Evolutionary conservation across 2,797 vertebrate species (phyloP).

Genomic region (Semotilus atromaculatus): DNA sequence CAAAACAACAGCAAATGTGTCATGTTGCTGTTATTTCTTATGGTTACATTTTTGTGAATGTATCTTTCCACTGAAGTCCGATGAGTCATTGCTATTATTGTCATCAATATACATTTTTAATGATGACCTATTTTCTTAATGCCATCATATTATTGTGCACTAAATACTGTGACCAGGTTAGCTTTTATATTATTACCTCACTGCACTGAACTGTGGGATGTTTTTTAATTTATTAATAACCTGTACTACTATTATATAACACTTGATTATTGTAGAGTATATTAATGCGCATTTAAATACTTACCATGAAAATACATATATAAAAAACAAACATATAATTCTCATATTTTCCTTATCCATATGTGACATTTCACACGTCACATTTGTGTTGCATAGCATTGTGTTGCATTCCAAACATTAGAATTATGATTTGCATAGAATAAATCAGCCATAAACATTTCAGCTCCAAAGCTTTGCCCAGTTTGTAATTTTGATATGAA

Average conservation of each 20-base stretch:
- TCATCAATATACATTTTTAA: slow-evolving; percentile 24
- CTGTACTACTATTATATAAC: not conserved
- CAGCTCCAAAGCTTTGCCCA: not conserved
- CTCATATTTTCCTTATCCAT: not conserved
- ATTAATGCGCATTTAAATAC: not conserved
- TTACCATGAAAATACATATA: not conserved
- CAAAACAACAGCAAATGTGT: not conserved
- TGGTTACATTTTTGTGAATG: not conserved
- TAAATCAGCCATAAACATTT: not conserved
- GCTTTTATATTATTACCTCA: not conserved
- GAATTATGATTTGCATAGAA: not conserved
- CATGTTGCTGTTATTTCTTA: not conserved
- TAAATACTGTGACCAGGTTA: not conserved
- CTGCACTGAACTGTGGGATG: not conserved
- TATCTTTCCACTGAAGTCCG: too few relatives aligned
- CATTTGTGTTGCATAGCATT: not conserved
- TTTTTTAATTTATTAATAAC: not conserved
- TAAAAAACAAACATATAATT: not conserved
- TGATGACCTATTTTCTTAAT: slow-evolving; percentile 12
- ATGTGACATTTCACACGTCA: not conserved
- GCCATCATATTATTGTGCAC: not conserved
- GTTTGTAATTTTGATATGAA: not conserved
- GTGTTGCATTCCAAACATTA: slow-evolving; percentile 1
- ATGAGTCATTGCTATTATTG: not conserved
- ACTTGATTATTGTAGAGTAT: not conserved